Conservation (phyloP, 2,888 invertebrate species). For the Keiferia lycopersicella region DNA sequence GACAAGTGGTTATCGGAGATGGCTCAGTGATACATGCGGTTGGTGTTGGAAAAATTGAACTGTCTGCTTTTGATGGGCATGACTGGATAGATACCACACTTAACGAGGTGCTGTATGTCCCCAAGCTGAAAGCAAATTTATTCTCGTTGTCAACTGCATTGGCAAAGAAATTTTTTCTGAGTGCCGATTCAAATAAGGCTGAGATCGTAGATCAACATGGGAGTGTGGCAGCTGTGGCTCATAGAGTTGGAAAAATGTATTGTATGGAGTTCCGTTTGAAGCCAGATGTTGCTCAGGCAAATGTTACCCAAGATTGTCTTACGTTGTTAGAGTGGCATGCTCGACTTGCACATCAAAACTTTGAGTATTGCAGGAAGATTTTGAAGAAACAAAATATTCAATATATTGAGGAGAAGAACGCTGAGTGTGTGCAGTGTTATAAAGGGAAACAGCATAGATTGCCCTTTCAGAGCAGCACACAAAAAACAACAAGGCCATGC, state of each 20-base stretch:
- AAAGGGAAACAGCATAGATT: slow-evolving; percentile 21
- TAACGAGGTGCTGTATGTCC: slow-evolving; percentile 19
- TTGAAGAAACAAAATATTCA: slow-evolving; percentile 24
- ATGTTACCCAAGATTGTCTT: background rate
- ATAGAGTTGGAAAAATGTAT: background rate
- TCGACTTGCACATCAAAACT: slow-evolving; percentile 33
- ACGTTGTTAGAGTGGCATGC: slow-evolving; percentile 31
- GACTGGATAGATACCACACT: slow-evolving; percentile 10
- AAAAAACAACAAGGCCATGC: background rate
- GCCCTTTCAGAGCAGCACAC: slow-evolving; percentile 21
- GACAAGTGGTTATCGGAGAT: slow-evolving; percentile 15
- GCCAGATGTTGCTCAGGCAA: background rate
- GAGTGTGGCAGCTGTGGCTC: background rate
- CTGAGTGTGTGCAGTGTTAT: slow-evolving; percentile 26
- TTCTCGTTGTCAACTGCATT: slow-evolving; percentile 20
- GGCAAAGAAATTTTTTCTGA: background rate
- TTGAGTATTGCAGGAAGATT: slow-evolving; percentile 30
- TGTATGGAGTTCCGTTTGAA: background rate
- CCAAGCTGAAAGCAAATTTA: slow-evolving; percentile 22
- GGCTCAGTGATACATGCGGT: background rate
- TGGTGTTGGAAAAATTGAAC: background rate
- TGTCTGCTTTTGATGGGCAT: slow-evolving; percentile 17
- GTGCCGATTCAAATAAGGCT: background rate
- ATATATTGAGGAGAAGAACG: slow-evolving; percentile 25
- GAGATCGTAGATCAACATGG: background rate